These are phyloP conservation scores for Drosophila virilis DNA, from an alignment of 1,140 invertebrate species.

Conservation along the genomic window DNA sequence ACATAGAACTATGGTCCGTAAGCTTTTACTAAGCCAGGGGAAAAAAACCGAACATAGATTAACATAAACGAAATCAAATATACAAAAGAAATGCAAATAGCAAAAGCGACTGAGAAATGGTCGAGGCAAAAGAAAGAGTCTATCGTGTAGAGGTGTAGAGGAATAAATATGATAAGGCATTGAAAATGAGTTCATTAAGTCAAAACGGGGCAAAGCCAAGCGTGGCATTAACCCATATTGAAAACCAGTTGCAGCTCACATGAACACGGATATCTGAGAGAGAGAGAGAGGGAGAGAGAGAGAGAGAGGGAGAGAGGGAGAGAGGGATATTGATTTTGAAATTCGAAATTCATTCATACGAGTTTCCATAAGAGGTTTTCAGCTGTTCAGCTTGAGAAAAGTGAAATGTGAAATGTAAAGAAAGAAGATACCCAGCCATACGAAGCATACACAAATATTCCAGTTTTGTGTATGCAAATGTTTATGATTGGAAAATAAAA, in stretches of 20 bases:
- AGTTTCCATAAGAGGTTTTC: constrained; percentile 32
- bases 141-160: constrained; percentile 37
- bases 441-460: constrained; percentile 4
- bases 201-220: constrained; percentile 46
- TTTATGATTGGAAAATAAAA: constrained; percentile 58
- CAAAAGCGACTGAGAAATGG: not conserved
- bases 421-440: too few relatives aligned
- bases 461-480: constrained; percentile 71
- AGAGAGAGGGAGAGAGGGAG: constrained; percentile 1
- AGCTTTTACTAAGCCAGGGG: constrained; percentile 1
- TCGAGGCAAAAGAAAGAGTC: constrained; percentile 6
- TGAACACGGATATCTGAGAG: constrained; percentile 2
- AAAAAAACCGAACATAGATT: constrained; percentile 28
- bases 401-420: constrained; percentile 77
- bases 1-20: constrained; percentile 13
- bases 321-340: constrained; percentile 21
- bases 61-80: constrained; percentile 40
- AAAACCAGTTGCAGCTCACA: constrained; percentile 44
- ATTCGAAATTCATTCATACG: constrained; percentile 44
- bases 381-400: constrained; percentile 40
- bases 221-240: constrained; percentile 67
- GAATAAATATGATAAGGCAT: constrained; percentile 56
- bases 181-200: constrained; percentile 66
- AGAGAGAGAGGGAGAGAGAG: not conserved
- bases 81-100: constrained; percentile 41